A percentile compares a stretch with the other conserved stretches of the same genome.
phyloP scores from a whole-genome alignment of 2,797 vertebrate species.

The Centroberyx gerrardi region DNA sequence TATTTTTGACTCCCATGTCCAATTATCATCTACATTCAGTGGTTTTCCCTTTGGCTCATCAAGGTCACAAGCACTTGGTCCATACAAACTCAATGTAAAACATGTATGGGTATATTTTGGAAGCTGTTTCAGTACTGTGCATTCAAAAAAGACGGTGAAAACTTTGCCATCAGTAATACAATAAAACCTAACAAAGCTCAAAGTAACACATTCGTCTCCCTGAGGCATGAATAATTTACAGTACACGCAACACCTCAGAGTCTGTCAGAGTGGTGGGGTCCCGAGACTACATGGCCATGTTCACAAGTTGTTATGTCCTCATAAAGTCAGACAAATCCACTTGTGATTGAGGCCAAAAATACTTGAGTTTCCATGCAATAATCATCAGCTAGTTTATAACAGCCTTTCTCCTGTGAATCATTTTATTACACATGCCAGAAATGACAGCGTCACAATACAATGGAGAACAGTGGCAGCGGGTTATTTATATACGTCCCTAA shows the following conservation, averaged over 20 bases:
- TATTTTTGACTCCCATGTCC: background rate
- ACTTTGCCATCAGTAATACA: background rate
- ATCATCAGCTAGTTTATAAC: conserved; percentile 4
- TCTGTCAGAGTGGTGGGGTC: conserved; percentile 19
- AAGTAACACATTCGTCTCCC: background rate
- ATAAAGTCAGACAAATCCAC: background rate
- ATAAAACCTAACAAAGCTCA: background rate
- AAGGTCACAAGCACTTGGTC: conserved; percentile 1
- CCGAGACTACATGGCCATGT: background rate
- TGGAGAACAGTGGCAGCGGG: conserved; percentile 26
- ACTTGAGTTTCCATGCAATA: background rate
- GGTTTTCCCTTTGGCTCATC: background rate
- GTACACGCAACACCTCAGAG: conserved; percentile 21
- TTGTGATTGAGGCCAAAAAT: too few species aligned
- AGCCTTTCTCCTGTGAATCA: conserved; percentile 3
- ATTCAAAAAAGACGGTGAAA: conserved; percentile 5
- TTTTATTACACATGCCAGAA: conserved; percentile 30
- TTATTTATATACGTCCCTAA: conserved; percentile 63
- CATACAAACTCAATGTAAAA: conserved; percentile 13
- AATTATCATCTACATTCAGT: conserved; percentile 25
- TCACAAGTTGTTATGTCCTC: background rate
- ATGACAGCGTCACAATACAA: conserved; percentile 47
- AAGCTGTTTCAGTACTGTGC: background rate
- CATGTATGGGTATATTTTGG: background rate
- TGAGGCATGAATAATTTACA: conserved; percentile 48